Conservation (phyloP, 30 jellyfish, hydroid and myxozoan genomes). For the Hydractinia symbiolongicarpus region DNA sequence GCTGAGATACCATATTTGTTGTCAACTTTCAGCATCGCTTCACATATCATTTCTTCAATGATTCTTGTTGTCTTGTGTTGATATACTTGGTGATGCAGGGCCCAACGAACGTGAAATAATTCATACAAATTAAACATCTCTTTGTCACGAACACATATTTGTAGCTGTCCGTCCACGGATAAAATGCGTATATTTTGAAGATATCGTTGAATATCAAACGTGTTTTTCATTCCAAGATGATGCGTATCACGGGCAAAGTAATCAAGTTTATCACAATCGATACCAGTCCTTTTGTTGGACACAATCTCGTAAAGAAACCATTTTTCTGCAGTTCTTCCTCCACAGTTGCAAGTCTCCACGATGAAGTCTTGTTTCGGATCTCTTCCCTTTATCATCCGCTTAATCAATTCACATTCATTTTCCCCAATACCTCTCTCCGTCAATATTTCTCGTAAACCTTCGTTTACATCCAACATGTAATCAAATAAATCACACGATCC, state of each 20-base stretch:
- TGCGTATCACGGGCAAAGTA: conserved; percentile 87
- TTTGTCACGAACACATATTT: conserved; percentile 82
- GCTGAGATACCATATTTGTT: conserved; percentile 38
- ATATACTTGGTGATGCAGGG: conserved; percentile 72
- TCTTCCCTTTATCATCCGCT: conserved; percentile 59
- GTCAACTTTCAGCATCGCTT: conserved; percentile 61
- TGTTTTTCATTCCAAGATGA: conserved; percentile 69
- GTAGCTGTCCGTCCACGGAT: conserved; percentile 63
- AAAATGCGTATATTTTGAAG: conserved; percentile 66
- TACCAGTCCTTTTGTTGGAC: conserved; percentile 84
- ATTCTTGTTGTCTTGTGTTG: conserved; percentile 76
- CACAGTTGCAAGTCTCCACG: conserved; percentile 36
- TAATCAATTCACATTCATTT: conserved; percentile 42
- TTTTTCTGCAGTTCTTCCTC: conserved; percentile 51
- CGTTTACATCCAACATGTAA: conserved; percentile 47
- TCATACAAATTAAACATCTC: conserved; percentile 65
- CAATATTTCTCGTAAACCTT: conserved; percentile 30
- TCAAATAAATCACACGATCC: conserved; percentile 81
- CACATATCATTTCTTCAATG: conserved; percentile 54
- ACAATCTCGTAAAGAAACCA: conserved; percentile 75
- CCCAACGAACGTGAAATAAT: conserved; percentile 67
- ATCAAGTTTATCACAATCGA: conserved; percentile 93
- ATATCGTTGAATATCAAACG: conserved; percentile 67
- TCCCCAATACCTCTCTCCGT: conserved; percentile 29
- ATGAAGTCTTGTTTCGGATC: conserved; percentile 38